Base-by-base conservation (phyloP, 1,140 invertebrate species). In the Mizuhopecten yessoensis region DNA sequence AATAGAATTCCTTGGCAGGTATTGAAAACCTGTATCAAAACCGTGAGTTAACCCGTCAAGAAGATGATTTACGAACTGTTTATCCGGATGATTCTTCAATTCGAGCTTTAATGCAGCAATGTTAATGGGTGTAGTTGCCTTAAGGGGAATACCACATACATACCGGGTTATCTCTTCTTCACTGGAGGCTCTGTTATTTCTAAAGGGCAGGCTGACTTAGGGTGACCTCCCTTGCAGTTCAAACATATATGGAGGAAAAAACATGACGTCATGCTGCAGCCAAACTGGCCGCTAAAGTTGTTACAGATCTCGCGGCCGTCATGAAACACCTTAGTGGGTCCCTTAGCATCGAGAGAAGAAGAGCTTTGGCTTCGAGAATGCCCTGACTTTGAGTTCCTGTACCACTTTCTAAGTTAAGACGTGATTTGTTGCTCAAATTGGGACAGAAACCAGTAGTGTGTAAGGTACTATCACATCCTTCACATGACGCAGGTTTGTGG, bases 381-480 rank as follows among this genome's bases (percentile, higher is more conserved):
- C 9, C 17, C 17, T 45, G 42, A 15, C 17, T 45, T 45, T 1
- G 1, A 1, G 17, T 17, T 45, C 17, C 17, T 45, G 42, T n/a
- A 13, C 36, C 36, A 39, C 13, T 7, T 5, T 13, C 36, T 7
- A 13, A 39, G 13, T 5, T 7, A 13, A 7, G 36, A 39, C 36
- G 13, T 39, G 36, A 13, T 39, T 39, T 39, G 36, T 39, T 13
- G 36, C 36, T 7, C 5, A 39, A 13, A 39, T 13, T 39, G 0
- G 34, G 23, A 90, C 89, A 90, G 36, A 89, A 90, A 33, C n/a
- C 23, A 34, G 89, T 33, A 23, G 89, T 29, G n/a, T 90, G 23
- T 3, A 87, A 45, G 11, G 86, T 42, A 17, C 86, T 90, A 2
- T 45, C 29, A 34, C 89, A 90, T 5, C 10, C 33, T 2, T 29